Evolutionary conservation across 2,113 vertebrate species (phyloP).

Genomic region (Monarcha castaneiventris): DNA sequence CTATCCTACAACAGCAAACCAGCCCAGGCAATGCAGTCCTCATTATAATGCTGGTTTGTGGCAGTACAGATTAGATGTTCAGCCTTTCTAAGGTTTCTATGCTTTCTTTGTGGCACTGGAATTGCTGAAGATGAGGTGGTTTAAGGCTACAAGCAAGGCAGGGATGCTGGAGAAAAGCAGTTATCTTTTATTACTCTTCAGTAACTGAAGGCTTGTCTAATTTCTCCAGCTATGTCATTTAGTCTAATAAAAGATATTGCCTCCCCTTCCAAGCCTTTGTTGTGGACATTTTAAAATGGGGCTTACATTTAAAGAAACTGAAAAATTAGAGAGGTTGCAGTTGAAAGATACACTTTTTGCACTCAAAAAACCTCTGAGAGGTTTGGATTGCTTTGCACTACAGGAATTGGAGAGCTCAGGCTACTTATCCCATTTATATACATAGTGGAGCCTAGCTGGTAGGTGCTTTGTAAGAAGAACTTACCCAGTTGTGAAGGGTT

Average conservation of each 20-base stretch:
- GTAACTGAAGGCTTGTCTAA: background rate
- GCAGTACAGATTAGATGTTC: background rate
- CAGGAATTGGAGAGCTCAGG: background rate
- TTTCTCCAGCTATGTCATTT: background rate
- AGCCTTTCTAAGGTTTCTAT: background rate
- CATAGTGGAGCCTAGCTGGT: background rate
- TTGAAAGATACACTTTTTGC: background rate
- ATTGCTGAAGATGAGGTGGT: background rate
- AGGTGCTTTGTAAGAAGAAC: background rate
- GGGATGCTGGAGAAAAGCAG: background rate
- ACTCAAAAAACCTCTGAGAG: background rate
- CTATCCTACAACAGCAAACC: conserved; percentile 32
- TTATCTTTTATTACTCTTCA: background rate
- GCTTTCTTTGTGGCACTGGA: background rate
- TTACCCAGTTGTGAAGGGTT: background rate
- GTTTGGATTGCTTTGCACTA: background rate
- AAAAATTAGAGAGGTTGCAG: background rate
- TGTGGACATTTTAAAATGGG: background rate
- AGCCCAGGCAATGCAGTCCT: background rate
- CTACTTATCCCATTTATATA: background rate
- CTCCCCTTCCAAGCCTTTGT: background rate
- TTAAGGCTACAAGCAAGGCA: background rate
- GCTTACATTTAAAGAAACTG: background rate
- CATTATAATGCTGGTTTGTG: background rate
- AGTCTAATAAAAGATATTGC: background rate